Percentiles rank a stretch among this genome's conserved stretches.
These are phyloP conservation scores for Catamblyrhynchus diadema DNA, from an alignment of 2,797 vertebrate genomes.

Conservation along the genomic window DNA sequence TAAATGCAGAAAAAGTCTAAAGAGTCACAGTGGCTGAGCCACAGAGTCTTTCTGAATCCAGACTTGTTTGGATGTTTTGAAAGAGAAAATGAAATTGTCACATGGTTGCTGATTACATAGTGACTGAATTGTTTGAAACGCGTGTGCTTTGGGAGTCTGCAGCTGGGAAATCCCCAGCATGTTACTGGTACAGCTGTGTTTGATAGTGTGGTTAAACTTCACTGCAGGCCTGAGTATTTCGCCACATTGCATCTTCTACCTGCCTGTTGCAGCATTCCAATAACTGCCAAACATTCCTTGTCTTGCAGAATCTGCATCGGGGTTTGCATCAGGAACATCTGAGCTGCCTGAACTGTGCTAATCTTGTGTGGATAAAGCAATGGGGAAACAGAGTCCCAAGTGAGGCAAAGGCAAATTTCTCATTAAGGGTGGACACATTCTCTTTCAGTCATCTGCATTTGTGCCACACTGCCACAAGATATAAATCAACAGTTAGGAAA, in stretches of 20 bases:
- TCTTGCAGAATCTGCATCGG: slow-evolving; percentile 46
- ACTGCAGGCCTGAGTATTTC: slow-evolving; percentile 8
- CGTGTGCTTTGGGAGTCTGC: slow-evolving; percentile 17
- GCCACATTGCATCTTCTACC: slow-evolving; percentile 6
- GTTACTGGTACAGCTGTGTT: slow-evolving; percentile 33
- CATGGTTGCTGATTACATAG: slow-evolving; percentile 17
- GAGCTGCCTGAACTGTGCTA: neutral
- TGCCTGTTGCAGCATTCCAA: slow-evolving; percentile 43
- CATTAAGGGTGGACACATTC: neutral
- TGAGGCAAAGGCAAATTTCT: neutral
- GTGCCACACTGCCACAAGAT: neutral
- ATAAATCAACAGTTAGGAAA: neutral
- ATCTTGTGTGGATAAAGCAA: neutral
- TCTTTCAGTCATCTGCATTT: neutral
- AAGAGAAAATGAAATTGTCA: slow-evolving; percentile 40
- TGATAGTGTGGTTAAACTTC: neutral
- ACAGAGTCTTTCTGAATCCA: neutral
- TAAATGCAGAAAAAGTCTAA: neutral
- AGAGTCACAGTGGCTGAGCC: neutral
- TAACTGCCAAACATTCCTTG: neutral
- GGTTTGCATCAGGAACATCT: neutral
- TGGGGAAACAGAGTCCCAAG: neutral
- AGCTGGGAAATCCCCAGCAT: slow-evolving; percentile 40
- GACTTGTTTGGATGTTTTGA: slow-evolving; percentile 20
- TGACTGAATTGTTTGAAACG: slow-evolving; percentile 52